phyloP scores from a whole-genome alignment of 2,888 invertebrate genomes.

The Epistrophe eligans region DNA sequence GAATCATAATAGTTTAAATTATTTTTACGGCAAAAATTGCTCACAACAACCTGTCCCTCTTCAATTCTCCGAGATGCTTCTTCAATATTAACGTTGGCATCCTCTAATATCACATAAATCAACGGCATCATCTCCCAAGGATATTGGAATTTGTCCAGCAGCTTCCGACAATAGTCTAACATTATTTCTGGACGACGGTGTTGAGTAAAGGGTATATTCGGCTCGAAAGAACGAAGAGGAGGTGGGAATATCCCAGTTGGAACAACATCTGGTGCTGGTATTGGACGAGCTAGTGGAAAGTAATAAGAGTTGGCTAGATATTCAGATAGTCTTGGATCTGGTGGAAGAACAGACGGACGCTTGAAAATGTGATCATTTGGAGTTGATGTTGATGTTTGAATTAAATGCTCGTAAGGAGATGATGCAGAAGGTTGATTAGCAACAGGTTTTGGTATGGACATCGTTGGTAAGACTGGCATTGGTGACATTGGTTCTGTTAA shows the following conservation, averaged over 20 bases:
- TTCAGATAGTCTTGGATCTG: conserved; percentile 22
- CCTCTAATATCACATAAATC: conserved; percentile 91
- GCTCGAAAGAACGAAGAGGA: conserved; percentile 10
- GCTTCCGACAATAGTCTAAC: conserved; percentile 86
- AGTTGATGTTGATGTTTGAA: background rate
- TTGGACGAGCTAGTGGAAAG: conserved; percentile 22
- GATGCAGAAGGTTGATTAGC: background rate
- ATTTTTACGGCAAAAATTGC: conserved; percentile 90
- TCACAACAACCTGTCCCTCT: conserved; percentile 90
- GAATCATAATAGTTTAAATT: conserved; percentile 91
- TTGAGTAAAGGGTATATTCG: background rate
- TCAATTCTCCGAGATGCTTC: conserved; percentile 90
- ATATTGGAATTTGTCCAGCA: conserved; percentile 90
- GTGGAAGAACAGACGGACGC: conserved; percentile 12
- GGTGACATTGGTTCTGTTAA: conserved; percentile 83
- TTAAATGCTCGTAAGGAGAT: background rate
- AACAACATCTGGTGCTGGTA: conserved; percentile 4
- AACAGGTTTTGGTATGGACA: conserved; percentile 42
- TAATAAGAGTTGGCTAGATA: conserved; percentile 17
- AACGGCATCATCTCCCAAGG: conserved; percentile 92
- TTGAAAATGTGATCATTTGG: conserved; percentile 17
- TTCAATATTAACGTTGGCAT: conserved; percentile 89
- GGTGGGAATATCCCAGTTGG: conserved; percentile 1
- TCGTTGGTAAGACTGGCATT: conserved; percentile 82
- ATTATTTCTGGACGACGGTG: conserved; percentile 15